Evolutionary conservation across 92 coral and sea anemone genomes (phyloP).

Genomic region (Palythoa grandis): DNA sequence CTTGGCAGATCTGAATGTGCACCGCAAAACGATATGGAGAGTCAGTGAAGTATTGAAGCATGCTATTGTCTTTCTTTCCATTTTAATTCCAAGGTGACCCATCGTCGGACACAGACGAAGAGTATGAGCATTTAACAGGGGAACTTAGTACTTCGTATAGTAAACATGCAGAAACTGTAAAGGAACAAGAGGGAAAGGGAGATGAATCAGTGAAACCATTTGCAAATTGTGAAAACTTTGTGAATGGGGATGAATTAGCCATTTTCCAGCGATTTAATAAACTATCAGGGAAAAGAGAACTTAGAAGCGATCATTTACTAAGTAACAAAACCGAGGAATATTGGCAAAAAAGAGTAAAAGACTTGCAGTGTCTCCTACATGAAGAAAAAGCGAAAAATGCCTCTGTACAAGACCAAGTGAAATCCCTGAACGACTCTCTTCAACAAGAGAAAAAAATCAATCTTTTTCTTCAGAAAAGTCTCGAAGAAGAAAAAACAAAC

Average conservation of each 20-base stretch:
- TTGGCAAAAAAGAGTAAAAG: conserved; percentile 15
- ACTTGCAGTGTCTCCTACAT: conserved; percentile 20
- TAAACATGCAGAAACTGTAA: background rate
- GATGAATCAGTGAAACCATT: background rate
- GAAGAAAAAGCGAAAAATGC: conserved; percentile 41
- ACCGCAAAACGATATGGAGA: background rate
- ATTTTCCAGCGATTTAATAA: background rate
- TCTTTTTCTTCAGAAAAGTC: conserved; percentile 45
- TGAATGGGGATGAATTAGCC: background rate
- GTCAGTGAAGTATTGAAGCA: background rate
- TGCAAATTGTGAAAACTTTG: background rate
- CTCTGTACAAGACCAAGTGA: conserved; percentile 54
- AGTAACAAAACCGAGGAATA: background rate
- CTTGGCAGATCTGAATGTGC: no score
- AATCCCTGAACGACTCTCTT: conserved; percentile 51
- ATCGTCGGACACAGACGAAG: conserved; percentile 35
- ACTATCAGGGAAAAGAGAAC: background rate
- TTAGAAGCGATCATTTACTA: background rate
- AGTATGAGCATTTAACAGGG: conserved; percentile 34
- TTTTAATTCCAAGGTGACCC: background rate
- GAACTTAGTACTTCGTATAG: background rate
- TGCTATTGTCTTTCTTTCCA: background rate
- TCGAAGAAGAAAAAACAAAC: conserved; percentile 67
- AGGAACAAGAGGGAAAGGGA: background rate
- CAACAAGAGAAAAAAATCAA: conserved; percentile 48